Evolutionary conservation across 2,888 invertebrate genomes (phyloP).

Genomic region (Branchipolynoe longqiensis): DNA sequence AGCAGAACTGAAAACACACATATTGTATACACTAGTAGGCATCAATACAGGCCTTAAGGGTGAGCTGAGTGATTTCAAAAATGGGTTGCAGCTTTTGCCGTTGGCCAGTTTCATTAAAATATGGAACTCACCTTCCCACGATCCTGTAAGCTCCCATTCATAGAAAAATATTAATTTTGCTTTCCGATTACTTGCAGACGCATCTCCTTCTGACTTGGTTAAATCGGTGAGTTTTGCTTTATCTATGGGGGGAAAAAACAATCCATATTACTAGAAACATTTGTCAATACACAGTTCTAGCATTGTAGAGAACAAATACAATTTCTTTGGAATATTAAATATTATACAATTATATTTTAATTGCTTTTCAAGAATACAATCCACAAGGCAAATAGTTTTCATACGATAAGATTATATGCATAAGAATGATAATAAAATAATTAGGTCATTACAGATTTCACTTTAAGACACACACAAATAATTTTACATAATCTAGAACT

Average conservation of each 20-base stretch:
- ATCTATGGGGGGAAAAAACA: slow-evolving; percentile 49
- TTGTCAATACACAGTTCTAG: neutral
- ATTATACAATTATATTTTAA: neutral
- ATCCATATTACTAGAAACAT: neutral
- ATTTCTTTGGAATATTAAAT: neutral
- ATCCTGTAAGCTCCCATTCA: slow-evolving; percentile 93
- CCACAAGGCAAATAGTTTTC: neutral
- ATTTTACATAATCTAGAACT: neutral
- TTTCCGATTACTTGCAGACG: slow-evolving; percentile 98
- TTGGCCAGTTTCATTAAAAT: too few relatives aligned
- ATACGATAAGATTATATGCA: neutral
- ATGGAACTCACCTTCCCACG: slow-evolving; percentile 92
- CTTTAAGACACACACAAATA: neutral
- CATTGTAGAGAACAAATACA: neutral
- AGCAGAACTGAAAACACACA: too few relatives aligned
- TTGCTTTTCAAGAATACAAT: neutral
- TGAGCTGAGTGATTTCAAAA: too few relatives aligned
- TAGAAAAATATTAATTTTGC: slow-evolving; percentile 99
- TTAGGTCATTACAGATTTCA: neutral
- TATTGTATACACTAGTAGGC: too few relatives aligned
- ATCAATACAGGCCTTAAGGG: too few relatives aligned
- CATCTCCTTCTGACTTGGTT: slow-evolving; percentile 95
- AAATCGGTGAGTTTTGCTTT: slow-evolving; percentile 86
- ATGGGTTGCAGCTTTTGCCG: too few relatives aligned
- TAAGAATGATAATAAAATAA: neutral